These are phyloP conservation scores for Asteroscopus sphinx DNA, from an alignment of 2,888 invertebrate genomes.

Conservation along the genomic window DNA sequence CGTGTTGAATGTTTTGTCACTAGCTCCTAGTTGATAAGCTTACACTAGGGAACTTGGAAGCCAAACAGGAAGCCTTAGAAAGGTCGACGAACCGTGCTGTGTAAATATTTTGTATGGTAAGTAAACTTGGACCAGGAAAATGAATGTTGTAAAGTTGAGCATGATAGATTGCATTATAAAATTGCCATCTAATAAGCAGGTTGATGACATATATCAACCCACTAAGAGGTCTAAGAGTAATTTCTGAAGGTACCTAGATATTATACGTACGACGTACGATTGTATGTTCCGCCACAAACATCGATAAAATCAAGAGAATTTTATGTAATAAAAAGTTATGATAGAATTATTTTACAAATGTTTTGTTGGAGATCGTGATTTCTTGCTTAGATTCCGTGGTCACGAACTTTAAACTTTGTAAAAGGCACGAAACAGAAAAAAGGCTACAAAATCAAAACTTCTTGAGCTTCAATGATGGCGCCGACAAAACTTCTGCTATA, in stretches of 20 bases:
- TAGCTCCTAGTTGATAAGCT: conserved; percentile 40
- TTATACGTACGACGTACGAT: too few species aligned
- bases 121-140: conserved; percentile 7
- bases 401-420: conserved; percentile 9
- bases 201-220: too few species aligned
- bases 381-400: background rate
- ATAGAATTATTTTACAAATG: too few species aligned
- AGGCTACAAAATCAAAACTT: background rate
- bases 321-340: too few species aligned
- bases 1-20: conserved; percentile 40
- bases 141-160: conserved; percentile 1
- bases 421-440: conserved; percentile 1
- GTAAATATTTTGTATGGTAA: conserved; percentile 41
- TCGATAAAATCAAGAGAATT: too few species aligned
- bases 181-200: conserved; percentile 32
- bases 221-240: too few species aligned
- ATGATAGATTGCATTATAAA: conserved; percentile 27
- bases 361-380: background rate
- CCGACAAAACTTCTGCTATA: too few species aligned
- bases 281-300: too few species aligned
- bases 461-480: too few species aligned
- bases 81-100: conserved; percentile 27
- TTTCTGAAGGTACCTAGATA: too few species aligned
- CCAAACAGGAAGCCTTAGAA: conserved; percentile 39
- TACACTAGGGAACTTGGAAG: conserved; percentile 28